phyloP scores from a whole-genome alignment of 2,113 vertebrate genomes.

The Oryctolagus cuniculus region DNA sequence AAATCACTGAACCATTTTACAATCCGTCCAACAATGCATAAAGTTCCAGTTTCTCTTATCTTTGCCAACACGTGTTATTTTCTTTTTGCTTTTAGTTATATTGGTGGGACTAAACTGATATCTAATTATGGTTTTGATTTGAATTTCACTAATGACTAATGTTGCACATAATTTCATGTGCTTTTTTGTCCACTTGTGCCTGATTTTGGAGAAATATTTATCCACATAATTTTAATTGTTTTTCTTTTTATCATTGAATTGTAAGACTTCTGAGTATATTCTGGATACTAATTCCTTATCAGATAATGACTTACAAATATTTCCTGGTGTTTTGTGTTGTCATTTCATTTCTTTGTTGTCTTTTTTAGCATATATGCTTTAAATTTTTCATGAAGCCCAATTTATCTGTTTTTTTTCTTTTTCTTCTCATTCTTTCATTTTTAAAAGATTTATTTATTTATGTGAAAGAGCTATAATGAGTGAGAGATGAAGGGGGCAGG shows the following conservation, averaged over 20 bases:
- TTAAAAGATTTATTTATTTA: too few species aligned
- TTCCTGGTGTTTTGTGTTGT: background rate
- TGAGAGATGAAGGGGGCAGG: too few species aligned
- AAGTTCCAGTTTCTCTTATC: background rate
- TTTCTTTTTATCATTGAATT: background rate
- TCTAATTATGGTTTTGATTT: constrained; percentile 7
- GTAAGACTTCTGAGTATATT: background rate
- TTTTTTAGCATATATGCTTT: background rate
- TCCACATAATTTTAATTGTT: background rate
- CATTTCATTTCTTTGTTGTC: background rate
- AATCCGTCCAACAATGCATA: background rate
- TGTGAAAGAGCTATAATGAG: too few species aligned
- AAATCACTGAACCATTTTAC: background rate
- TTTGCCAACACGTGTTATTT: background rate
- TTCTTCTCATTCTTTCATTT: background rate
- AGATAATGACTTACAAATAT: background rate
- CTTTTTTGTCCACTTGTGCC: background rate
- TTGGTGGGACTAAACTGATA: background rate
- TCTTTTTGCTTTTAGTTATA: background rate
- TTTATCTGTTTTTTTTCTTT: background rate
- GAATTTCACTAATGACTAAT: background rate
- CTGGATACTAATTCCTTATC: background rate
- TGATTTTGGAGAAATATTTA: background rate
- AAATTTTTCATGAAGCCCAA: background rate
- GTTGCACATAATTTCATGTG: background rate